Percentiles rank a stretch among this genome's conserved stretches.
phyloP scores from a whole-genome alignment of 2,888 invertebrate species.

The Chrysodeixis includens region DNA sequence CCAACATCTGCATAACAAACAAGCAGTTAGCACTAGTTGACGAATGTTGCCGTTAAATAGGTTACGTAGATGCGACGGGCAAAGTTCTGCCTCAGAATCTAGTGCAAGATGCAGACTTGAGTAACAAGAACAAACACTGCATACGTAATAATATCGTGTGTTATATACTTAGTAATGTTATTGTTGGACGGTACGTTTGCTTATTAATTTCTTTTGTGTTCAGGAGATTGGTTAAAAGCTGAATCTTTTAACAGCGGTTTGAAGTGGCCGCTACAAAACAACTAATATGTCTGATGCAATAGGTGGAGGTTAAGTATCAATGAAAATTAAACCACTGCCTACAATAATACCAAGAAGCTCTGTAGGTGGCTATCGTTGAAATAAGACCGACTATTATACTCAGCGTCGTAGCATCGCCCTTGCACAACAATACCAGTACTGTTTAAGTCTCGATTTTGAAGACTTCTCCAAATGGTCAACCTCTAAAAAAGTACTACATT shows the following conservation, averaged over 20 bases:
- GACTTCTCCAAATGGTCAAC: neutral
- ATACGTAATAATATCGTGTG: conserved; percentile 46
- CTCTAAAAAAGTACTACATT: neutral
- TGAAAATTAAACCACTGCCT: no score
- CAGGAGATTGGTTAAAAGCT: no score
- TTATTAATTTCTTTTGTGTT: neutral
- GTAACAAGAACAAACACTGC: conserved; percentile 38
- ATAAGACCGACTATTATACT: no score
- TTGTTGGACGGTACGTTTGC: neutral
- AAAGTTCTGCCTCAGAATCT: conserved; percentile 41
- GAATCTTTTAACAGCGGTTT: no score
- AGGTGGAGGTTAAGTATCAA: no score
- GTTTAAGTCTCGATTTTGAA: neutral
- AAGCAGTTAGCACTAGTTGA: conserved; percentile 41
- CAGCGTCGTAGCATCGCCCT: no score
- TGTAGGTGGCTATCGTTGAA: no score
- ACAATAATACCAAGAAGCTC: no score
- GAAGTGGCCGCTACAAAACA: no score
- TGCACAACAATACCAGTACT: no score
- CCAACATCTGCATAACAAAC: conserved; percentile 21
- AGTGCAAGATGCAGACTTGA: conserved; percentile 41
- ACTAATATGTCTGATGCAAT: no score
- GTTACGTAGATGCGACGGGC: conserved; percentile 72
- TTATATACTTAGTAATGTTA: neutral
- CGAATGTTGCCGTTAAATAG: conserved; percentile 62